Base-by-base conservation (phyloP, 2,797 vertebrate genomes). In the Champsocephalus gunnari region DNA sequence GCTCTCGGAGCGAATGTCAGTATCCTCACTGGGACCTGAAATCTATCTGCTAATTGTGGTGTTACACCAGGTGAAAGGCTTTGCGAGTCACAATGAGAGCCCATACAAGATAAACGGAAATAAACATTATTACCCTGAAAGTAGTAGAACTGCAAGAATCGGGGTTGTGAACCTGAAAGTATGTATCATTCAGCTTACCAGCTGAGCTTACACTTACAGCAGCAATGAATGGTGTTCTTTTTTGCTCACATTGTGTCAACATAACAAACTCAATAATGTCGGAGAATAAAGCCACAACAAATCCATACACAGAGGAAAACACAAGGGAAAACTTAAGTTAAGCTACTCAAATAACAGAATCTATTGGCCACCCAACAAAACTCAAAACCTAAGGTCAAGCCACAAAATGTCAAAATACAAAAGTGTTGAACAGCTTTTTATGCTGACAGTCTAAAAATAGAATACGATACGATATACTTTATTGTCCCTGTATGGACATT, bases 381-480 rank as follows among this genome's bases (percentile, higher is more conserved):
- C 28, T 21, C 12, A 11, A 51, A 43, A 72, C 59, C 45, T 75
- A 84, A 78, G 78, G 80, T 82, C 74, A 83, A 75, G 56, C 14
- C 56, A 79, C 71, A 81, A 77, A 71, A 74, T 67, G 79, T 73
- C 66, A 76, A 80, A 87, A 73, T 66, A 51, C 53, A 71, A 69
- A 61, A 73, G 61, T 73, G 49, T 34, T 79, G 64, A 13, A 56
- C 38, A 49, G 19, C 24, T 28, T 8, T 74, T 14, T 59, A 47
- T 14, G 12, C 43, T 57, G 74, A n/a, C 67, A 61, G 63, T 69
- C 34, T 62, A 53, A 65, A 62, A 75, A 62, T 0, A 66, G 47
- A 80, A 69, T 68, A 28, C 21, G 21, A 21, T 21, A 21, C 21
- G 21, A 21, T 21, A 21, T 21, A 21, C 21, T 21, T 21, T 21